Evolutionary conservation across 2,113 vertebrate species (phyloP).

Genomic region (Cavia aperea): DNA sequence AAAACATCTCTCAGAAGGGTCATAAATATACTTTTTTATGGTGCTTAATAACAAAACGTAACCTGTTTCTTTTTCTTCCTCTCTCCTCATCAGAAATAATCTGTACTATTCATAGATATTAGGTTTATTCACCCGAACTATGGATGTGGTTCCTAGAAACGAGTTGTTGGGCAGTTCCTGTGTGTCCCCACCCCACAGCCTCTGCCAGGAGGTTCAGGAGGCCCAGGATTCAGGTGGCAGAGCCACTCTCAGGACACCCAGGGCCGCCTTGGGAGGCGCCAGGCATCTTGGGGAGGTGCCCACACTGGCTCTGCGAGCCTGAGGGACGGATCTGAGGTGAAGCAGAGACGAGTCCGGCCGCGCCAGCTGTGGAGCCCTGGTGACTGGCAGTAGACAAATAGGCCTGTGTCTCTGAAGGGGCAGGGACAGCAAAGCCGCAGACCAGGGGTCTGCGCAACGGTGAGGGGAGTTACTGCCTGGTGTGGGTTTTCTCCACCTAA

Average conservation of each 20-base stretch:
- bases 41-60: conserved; percentile 18
- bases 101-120: neutral
- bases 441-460: no score
- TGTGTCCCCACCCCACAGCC: neutral
- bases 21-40: conserved; percentile 41
- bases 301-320: neutral
- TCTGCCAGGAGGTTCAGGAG: neutral
- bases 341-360: neutral
- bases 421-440: fast-evolving
- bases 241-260: neutral
- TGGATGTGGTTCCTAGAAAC: neutral
- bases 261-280: neutral
- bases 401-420: neutral
- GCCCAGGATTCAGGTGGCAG: neutral
- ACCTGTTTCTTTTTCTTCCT: neutral
- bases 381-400: neutral
- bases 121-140: conserved; percentile 1
- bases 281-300: neutral
- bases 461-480: neutral
- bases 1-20: conserved; percentile 25
- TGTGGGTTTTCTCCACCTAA: neutral
- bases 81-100: conserved; percentile 23
- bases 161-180: neutral
- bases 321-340: neutral
- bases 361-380: neutral